Evolutionary conservation across 2,113 vertebrate species (phyloP).

Genomic region (Toxotes chatareus): DNA sequence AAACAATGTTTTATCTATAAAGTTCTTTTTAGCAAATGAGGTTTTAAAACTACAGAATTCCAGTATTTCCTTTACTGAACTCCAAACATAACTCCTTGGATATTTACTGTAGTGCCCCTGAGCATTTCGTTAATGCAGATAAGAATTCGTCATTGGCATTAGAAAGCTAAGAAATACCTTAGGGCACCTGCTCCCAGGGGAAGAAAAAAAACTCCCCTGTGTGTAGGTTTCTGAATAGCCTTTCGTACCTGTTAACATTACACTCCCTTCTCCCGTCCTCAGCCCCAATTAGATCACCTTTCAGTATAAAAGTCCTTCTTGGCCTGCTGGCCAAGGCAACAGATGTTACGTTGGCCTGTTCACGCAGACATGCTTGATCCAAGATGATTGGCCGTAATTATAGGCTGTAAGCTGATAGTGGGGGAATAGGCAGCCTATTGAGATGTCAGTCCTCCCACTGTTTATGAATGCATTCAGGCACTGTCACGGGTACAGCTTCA

Average conservation of each 20-base stretch:
- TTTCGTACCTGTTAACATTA: conserved; percentile 65
- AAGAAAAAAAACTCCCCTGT: conserved; percentile 1
- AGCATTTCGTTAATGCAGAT: conserved; percentile 58
- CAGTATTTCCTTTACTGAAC: conserved; percentile 40
- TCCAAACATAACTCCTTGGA: conserved; percentile 51
- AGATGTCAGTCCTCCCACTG: conserved; percentile 81
- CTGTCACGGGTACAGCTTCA: conserved; percentile 59
- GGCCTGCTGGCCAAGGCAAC: conserved; percentile 71
- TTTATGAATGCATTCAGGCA: conserved; percentile 75
- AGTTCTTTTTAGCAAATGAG: conserved; percentile 27
- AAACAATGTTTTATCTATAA: conserved; percentile 36
- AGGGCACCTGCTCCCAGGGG: conserved; percentile 65
- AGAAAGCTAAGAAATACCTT: conserved; percentile 67
- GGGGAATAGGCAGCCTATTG: conserved; percentile 78
- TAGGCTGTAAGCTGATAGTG: conserved; percentile 85
- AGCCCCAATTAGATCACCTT: conserved; percentile 76
- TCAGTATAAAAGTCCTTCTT: conserved; percentile 63
- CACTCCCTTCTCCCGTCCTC: conserved; percentile 38
- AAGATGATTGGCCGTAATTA: conserved; percentile 86
- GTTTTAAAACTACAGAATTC: conserved; percentile 37
- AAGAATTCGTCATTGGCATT: conserved; percentile 57
- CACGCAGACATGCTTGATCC: conserved; percentile 83
- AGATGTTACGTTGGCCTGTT: conserved; percentile 82
- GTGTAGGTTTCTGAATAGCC: conserved; percentile 58
- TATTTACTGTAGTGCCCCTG: conserved; percentile 46